Conservation (phyloP, 1,140 invertebrate species). For the Argopecten irradians region DNA sequence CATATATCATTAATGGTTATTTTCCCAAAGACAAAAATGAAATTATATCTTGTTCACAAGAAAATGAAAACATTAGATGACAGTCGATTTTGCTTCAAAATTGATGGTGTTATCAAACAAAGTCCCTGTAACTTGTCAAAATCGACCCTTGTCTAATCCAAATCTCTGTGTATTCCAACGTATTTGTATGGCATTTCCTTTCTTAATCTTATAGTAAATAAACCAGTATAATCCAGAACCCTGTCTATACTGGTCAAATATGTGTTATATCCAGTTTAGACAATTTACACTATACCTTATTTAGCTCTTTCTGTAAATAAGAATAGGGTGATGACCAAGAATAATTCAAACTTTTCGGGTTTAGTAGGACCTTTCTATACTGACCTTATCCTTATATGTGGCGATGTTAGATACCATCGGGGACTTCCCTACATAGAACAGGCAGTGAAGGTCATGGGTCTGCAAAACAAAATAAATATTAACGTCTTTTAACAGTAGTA, state of each 20-base stretch:
- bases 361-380: no score
- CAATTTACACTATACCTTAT: no score
- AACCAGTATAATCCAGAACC: neutral
- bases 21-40: neutral
- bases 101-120: neutral
- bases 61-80: neutral
- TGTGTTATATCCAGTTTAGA: no score
- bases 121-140: no score
- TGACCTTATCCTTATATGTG: slow-evolving; percentile 1
- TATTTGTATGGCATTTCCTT: no score
- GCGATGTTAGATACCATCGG: neutral
- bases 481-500: no score
- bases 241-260: neutral
- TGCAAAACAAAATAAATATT: neutral
- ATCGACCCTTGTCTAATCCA: no score
- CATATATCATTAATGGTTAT: neutral
- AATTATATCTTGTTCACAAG: neutral
- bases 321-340: no score
- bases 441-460: neutral
- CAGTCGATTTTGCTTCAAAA: neutral
- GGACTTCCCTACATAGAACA: neutral
- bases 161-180: no score
- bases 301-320: no score
- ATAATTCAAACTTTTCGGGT: no score
- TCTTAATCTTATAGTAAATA: neutral